Evolutionary conservation across 1,140 invertebrate species (phyloP).

Genomic region (Oreohelix idahoensis): DNA sequence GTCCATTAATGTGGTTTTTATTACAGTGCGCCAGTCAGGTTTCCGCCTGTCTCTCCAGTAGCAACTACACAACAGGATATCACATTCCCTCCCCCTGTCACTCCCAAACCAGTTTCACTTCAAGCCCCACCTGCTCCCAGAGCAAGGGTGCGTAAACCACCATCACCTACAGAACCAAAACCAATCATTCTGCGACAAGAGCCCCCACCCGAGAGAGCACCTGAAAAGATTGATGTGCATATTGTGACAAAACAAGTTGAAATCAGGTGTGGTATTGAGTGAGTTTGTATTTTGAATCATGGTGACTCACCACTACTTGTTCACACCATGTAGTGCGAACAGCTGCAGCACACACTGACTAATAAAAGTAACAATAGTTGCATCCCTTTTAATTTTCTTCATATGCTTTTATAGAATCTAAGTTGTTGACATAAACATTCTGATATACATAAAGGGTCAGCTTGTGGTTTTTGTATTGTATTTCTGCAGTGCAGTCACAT

Average conservation of each 20-base stretch:
- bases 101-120: conserved; percentile 40
- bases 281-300: conserved; percentile 8
- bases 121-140: conserved; percentile 42
- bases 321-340: neutral
- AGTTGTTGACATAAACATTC: too few species aligned
- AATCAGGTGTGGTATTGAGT: conserved; percentile 37
- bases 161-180: conserved; percentile 40
- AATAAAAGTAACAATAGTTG: neutral
- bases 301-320: neutral
- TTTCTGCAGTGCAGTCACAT: too few species aligned
- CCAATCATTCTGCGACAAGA: conserved; percentile 51
- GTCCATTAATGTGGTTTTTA: neutral
- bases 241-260: conserved; percentile 40
- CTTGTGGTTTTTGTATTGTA: too few species aligned
- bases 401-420: neutral
- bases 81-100: conserved; percentile 44
- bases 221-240: conserved; percentile 56
- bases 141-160: conserved; percentile 46
- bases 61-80: conserved; percentile 7
- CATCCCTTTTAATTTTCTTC: neutral
- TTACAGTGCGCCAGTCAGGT: conserved; percentile 24
- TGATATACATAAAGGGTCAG: too few species aligned
- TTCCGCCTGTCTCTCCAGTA: neutral
- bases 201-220: conserved; percentile 43
- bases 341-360: neutral